phyloP scores from a whole-genome alignment of 2,797 vertebrate genomes.

The Clarias laeviceps region DNA sequence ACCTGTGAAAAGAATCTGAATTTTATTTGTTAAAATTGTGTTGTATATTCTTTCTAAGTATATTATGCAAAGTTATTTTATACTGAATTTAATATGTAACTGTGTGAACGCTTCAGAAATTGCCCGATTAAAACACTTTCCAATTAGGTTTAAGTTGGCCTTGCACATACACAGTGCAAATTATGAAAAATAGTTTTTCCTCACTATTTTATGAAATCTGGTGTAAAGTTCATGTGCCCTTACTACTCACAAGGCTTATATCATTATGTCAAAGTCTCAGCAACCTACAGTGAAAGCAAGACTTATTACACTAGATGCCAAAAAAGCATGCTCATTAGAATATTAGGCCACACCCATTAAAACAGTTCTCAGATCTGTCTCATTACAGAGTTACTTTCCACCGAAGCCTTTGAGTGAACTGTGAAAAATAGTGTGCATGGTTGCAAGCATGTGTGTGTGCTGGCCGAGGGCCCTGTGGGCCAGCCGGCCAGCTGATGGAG shows the following conservation, averaged over 20 bases:
- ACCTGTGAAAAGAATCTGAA: background rate
- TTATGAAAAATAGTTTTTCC: background rate
- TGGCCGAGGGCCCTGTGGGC: conserved; percentile 55
- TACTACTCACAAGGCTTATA: background rate
- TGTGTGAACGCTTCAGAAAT: conserved; percentile 8
- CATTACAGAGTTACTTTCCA: background rate
- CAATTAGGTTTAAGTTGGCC: conserved; percentile 51
- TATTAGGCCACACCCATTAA: background rate
- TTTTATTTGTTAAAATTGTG: background rate
- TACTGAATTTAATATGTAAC: conserved; percentile 1
- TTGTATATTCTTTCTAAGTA: background rate
- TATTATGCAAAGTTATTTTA: background rate
- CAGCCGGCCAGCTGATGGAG: conserved; percentile 65
- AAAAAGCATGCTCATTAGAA: background rate
- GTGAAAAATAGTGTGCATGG: conserved; percentile 19
- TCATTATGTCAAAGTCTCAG: background rate
- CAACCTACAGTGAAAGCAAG: background rate
- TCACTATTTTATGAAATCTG: background rate
- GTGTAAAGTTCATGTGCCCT: background rate
- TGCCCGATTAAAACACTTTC: background rate
- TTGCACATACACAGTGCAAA: background rate
- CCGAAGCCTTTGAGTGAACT: background rate
- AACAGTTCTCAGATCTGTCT: background rate
- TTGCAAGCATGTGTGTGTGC: conserved; percentile 48
- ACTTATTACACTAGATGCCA: background rate